phyloP scores from a whole-genome alignment of 35 echinoderm and acorn worm genomes.

The Diadema setosum region DNA sequence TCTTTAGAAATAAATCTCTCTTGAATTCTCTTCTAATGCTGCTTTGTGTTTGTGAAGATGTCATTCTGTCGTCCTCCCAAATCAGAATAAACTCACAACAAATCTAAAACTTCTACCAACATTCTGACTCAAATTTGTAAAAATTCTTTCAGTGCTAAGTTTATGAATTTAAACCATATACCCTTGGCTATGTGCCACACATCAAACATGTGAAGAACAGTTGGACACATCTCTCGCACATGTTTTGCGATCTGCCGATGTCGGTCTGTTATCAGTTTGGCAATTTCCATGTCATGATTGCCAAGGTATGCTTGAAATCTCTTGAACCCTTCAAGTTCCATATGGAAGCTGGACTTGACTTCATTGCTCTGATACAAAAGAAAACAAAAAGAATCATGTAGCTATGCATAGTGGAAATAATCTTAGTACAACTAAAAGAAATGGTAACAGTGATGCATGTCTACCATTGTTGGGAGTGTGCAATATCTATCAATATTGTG shows the following conservation, averaged over 20 bases:
- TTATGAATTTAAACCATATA: not conserved
- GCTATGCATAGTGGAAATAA: too few species aligned
- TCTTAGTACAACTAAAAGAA: too few species aligned
- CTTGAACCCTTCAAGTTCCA: slow-evolving; percentile 51
- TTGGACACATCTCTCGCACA: slow-evolving; percentile 1
- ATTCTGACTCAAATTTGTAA: too few species aligned
- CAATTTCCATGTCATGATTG: not conserved
- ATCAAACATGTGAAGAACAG: slow-evolving; percentile 39
- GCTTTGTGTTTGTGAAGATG: too few species aligned
- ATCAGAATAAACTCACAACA: not conserved
- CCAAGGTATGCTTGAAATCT: not conserved
- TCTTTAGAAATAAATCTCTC: too few species aligned
- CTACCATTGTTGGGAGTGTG: too few species aligned
- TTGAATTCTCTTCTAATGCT: too few species aligned
- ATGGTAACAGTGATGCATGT: too few species aligned
- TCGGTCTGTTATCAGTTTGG: slow-evolving; percentile 46
- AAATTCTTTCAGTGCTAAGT: too few species aligned
- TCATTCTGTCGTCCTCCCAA: too few species aligned
- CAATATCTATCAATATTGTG: too few species aligned
- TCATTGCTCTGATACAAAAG: slow-evolving; percentile 45
- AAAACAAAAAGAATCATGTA: not conserved
- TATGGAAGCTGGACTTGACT: slow-evolving; percentile 32
- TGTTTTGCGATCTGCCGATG: slow-evolving; percentile 46
- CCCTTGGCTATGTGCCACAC: slow-evolving; percentile 74
- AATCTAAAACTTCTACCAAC: too few species aligned